These are phyloP conservation scores for Colletes gigas DNA, from an alignment of 1,140 invertebrate species.

Conservation along the genomic window DNA sequence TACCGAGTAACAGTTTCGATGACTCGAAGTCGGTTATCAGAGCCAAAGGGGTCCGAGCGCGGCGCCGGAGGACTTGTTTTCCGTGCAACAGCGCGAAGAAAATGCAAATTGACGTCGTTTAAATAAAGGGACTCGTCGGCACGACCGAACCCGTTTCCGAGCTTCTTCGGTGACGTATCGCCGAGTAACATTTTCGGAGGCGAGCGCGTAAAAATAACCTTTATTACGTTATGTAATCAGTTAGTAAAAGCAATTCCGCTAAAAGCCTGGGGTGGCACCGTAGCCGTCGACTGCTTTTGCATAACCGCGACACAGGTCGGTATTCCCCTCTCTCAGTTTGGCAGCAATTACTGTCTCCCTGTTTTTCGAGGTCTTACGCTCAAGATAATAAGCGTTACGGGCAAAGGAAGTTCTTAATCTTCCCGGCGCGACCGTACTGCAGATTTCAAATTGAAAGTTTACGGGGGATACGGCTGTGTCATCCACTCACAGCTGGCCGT, in stretches of 20 bases:
- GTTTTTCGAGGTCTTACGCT: conserved; percentile 53
- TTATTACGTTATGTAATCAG: conserved; percentile 67
- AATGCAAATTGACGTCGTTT: conserved; percentile 31
- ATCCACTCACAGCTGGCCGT: no score
- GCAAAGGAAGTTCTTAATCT: conserved; percentile 57
- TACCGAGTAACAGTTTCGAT: not conserved
- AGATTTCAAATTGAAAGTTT: conserved; percentile 52
- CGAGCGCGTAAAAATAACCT: conserved; percentile 58
- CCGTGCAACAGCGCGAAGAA: conserved; percentile 1
- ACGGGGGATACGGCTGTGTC: not conserved
- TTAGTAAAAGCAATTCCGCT: conserved; percentile 68
- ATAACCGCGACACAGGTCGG: conserved; percentile 53
- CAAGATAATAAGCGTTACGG: conserved; percentile 56
- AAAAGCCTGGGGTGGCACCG: conserved; percentile 55
- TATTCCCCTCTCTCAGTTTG: conserved; percentile 32
- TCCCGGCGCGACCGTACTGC: not conserved
- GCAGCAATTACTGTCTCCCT: conserved; percentile 58
- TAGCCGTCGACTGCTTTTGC: conserved; percentile 56
- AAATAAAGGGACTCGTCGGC: conserved; percentile 2
- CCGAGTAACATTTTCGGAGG: conserved; percentile 46
- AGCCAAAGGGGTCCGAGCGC: not conserved
- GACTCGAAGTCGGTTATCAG: not conserved
- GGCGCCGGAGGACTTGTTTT: not conserved
- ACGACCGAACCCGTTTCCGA: not conserved
- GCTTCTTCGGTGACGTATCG: conserved; percentile 51